Percentiles rank a stretch among this genome's conserved stretches.
These are phyloP conservation scores for Paedocypris micromegethes DNA, from an alignment of 2,797 vertebrate species.

Conservation along the genomic window DNA sequence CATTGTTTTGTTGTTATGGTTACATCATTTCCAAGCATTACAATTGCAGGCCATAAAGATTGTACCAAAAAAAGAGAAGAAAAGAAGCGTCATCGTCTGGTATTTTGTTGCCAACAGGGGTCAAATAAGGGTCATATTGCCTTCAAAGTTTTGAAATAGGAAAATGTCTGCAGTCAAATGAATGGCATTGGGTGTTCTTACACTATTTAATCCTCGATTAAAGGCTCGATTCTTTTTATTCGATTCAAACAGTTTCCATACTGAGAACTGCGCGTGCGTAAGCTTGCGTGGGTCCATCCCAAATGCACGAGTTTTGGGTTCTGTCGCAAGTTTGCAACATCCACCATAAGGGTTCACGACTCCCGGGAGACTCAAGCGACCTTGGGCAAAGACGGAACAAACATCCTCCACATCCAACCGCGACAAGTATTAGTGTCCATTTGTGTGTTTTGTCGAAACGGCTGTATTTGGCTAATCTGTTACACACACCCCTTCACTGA, in stretches of 20 bases:
- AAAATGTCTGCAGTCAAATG: no score
- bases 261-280: slow-evolving; percentile 11
- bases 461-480: slow-evolving; percentile 31
- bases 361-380: slow-evolving; percentile 4
- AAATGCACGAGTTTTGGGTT: slow-evolving; percentile 10
- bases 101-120: no score
- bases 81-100: no score
- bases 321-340: background rate
- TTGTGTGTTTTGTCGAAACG: slow-evolving; percentile 16
- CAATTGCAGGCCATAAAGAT: no score
- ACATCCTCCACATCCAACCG: background rate
- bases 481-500: slow-evolving; percentile 31
- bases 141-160: no score
- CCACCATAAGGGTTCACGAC: slow-evolving; percentile 6
- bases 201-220: background rate
- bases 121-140: no score
- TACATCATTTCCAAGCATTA: no score
- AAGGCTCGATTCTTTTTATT: no score
- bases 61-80: no score
- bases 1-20: no score
- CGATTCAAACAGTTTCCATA: no score
- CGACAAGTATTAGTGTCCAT: background rate
- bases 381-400: background rate
- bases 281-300: background rate
- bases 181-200: background rate